These are phyloP conservation scores for Schizotus pectinicornis DNA, from an alignment of 2,888 invertebrate species.

Conservation along the genomic window DNA sequence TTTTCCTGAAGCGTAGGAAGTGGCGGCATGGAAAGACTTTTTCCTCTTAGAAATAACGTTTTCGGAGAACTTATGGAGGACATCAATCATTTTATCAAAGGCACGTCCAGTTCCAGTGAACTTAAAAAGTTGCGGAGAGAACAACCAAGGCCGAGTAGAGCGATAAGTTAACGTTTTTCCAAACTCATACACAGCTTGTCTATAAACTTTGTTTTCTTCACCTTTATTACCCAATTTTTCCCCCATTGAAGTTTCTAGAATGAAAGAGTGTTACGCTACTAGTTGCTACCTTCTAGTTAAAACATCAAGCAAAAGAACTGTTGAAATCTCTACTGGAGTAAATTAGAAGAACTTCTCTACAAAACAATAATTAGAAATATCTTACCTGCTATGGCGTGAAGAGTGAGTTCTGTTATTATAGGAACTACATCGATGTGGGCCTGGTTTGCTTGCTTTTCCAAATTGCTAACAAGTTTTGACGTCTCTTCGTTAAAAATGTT, in stretches of 20 bases:
- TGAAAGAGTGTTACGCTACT: too few relatives aligned
- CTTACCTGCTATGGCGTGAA: neutral
- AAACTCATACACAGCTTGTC: constrained; percentile 24
- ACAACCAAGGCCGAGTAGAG: constrained; percentile 28
- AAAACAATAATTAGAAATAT: too few relatives aligned
- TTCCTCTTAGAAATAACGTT: too few relatives aligned
- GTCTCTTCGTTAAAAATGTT: constrained; percentile 37
- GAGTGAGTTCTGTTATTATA: constrained; percentile 34
- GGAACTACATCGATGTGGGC: constrained; percentile 23
- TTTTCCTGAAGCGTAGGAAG: constrained; percentile 39
- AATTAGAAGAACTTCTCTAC: too few relatives aligned
- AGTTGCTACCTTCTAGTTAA: too few relatives aligned
- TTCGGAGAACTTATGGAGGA: constrained; percentile 12
- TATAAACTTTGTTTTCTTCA: constrained; percentile 19
- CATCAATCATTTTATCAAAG: neutral
- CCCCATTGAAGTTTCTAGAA: constrained; percentile 33
- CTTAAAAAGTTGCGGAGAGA: constrained; percentile 9
- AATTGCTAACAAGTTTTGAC: constrained; percentile 24
- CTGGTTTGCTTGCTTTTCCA: constrained; percentile 6
- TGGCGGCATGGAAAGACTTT: too few relatives aligned
- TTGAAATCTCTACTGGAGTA: too few relatives aligned
- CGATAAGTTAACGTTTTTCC: constrained; percentile 22
- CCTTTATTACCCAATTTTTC: constrained; percentile 15
- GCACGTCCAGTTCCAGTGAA: constrained; percentile 2
- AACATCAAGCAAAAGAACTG: too few relatives aligned